phyloP scores from a whole-genome alignment of 1,140 invertebrate genomes.

The Tetranychus cinnabarinus region DNA sequence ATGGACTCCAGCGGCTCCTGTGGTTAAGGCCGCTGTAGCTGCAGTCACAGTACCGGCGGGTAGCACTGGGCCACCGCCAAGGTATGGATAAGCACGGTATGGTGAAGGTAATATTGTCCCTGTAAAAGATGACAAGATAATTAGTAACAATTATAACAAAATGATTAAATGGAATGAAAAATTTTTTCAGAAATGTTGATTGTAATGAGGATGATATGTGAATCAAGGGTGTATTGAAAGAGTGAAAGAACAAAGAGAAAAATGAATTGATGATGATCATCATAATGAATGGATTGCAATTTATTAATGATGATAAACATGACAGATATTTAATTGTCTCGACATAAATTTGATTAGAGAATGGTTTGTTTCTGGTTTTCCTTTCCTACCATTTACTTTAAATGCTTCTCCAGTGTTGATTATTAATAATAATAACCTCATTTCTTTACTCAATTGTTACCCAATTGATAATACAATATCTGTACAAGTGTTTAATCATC shows the following conservation, averaged over 20 bases:
- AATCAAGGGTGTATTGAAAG: background rate
- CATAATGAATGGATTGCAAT: background rate
- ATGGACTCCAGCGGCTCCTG: background rate
- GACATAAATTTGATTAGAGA: background rate
- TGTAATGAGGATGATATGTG: too few species aligned
- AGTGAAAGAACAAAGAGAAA: background rate
- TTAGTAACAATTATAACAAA: background rate
- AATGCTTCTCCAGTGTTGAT: too few species aligned
- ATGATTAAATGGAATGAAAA: background rate
- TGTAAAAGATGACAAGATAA: slow-evolving; percentile 18
- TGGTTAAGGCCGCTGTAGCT: slow-evolving; percentile 2
- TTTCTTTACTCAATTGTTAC: too few species aligned
- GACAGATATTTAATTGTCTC: background rate
- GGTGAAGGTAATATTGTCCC: slow-evolving; percentile 30
- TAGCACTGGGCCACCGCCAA: slow-evolving; percentile 23
- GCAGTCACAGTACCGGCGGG: slow-evolving; percentile 28
- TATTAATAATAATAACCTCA: too few species aligned
- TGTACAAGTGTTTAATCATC: too few species aligned
- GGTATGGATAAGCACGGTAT: slow-evolving; percentile 21
- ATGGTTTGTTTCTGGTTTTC: too few species aligned
- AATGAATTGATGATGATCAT: background rate
- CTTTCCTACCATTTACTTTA: too few species aligned
- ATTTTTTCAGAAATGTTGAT: too few species aligned
- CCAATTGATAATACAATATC: too few species aligned
- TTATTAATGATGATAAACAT: background rate